Conservation (phyloP, 2,888 invertebrate genomes). For the Octonoba sinensis region DNA sequence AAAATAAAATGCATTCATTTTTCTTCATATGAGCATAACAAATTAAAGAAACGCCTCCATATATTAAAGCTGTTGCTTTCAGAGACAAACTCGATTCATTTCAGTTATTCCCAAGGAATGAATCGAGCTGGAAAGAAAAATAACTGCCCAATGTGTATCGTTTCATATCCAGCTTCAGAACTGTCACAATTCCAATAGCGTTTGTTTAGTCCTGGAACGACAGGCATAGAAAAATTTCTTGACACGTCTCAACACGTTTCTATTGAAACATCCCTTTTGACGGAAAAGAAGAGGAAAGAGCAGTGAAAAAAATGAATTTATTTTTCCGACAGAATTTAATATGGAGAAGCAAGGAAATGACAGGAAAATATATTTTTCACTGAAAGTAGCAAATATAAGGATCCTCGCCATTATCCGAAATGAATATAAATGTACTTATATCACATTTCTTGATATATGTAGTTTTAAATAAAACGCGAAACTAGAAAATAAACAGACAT, state of each 20-base stretch:
- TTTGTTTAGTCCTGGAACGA: slow-evolving; percentile 40
- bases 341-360: slow-evolving; percentile 27
- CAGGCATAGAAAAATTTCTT: slow-evolving; percentile 41
- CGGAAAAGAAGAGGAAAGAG: slow-evolving; percentile 15
- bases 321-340: slow-evolving; percentile 26
- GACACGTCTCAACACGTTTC: slow-evolving; percentile 44
- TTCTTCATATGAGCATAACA: not conserved
- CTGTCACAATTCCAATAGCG: slow-evolving; percentile 46
- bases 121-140: too few species aligned
- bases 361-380: slow-evolving; percentile 5
- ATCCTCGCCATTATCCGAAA: too few species aligned
- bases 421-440: too few species aligned
- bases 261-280: slow-evolving; percentile 41
- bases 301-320: slow-evolving; percentile 7
- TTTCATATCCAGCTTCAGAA: slow-evolving; percentile 37
- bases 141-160: slow-evolving; percentile 11
- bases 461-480: too few species aligned
- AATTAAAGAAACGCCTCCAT: not conserved
- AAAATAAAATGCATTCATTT: not conserved
- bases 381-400: too few species aligned
- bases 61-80: slow-evolving; percentile 6
- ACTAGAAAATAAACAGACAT: too few species aligned
- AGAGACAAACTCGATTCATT: slow-evolving; percentile 23
- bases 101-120: too few species aligned
- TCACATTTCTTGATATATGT: too few species aligned